Percentiles rank a stretch among this genome's conserved stretches.
phyloP scores from a whole-genome alignment of 2,797 vertebrate species.

The Micropoecilia bifurca region DNA sequence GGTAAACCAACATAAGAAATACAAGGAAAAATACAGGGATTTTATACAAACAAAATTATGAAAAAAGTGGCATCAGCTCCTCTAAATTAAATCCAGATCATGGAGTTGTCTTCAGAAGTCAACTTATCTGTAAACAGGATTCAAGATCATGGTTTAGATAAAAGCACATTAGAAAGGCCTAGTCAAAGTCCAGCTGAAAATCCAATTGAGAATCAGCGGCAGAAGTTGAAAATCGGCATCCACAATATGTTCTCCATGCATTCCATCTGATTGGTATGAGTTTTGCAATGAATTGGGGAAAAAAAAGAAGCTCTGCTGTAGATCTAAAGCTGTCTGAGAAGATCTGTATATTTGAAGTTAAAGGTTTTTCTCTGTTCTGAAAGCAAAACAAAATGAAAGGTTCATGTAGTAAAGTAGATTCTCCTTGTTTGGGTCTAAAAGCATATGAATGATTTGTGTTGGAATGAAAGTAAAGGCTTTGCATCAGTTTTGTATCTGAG shows the following conservation, averaged over 20 bases:
- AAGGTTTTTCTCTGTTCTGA: background rate
- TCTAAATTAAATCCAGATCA: background rate
- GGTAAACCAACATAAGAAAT: background rate
- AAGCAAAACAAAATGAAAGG: background rate
- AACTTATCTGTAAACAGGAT: background rate
- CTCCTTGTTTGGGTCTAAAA: background rate
- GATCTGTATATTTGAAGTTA: background rate
- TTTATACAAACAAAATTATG: background rate
- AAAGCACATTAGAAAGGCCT: background rate
- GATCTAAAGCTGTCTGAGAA: background rate
- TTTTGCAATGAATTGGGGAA: background rate
- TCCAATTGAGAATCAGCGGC: background rate
- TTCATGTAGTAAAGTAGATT: background rate
- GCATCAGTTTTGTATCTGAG: constrained; percentile 12
- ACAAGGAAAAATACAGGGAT: background rate
- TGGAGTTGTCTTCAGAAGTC: background rate
- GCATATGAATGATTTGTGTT: background rate
- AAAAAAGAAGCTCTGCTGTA: background rate
- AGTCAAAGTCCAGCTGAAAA: background rate
- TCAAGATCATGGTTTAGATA: background rate
- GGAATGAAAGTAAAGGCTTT: constrained; percentile 3
- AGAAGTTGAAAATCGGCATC: background rate
- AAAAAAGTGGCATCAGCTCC: background rate
- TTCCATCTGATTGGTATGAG: background rate
- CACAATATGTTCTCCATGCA: background rate